Evolutionary conservation across 1,140 invertebrate genomes (phyloP), one percentile per base, ranked within the genome.

Genomic region (Drosophila tsacasi): DNA sequence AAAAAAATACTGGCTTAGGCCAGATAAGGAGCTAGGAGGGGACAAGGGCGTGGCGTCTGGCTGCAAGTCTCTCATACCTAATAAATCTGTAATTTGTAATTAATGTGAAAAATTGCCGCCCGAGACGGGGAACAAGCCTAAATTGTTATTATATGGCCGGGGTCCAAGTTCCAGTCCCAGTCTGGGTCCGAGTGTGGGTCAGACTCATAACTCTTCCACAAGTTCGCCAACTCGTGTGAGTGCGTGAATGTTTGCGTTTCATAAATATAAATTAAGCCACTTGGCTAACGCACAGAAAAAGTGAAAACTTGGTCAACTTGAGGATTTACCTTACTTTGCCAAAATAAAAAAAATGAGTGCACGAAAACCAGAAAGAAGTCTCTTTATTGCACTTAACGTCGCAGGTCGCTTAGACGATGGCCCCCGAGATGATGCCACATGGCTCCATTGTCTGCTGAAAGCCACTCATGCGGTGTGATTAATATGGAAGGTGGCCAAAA

Each of bases 51-150:
- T 81, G 79, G 63, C 50, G 81, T 64, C 77, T 81, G 66, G 61
- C 61, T 59, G 63, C 73, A 66, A 74, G 40, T 75, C 47, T 27
- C 35, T 57, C 81, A 79, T 87, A 87, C 87, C 89, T 87, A 91
- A 91, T 91, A 91, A 91, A 91, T 91, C 87, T 91, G 81, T 87
- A 91, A 91, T 91, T 91, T 91, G 89, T 91, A 91, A 91, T 91
- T 91, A 91, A 91, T 91, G 87, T 84, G 81, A 87, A 91, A 91
- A 91, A 91, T 85, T 82, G 83, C 68, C 76, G 73, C 46, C 44
- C 50, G 73, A 75, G 89, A 91, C 89, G 81, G 68, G 78, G 81
- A 91, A 91, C 87, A 91, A 84, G 89, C 83, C 89, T 91, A 91
- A 91, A 91, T 91, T 84, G 87, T 87, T 91, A 91, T 82, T 90